These are phyloP conservation scores for Hirundo rustica DNA, from an alignment of 2,797 vertebrate genomes.

Conservation along the genomic window DNA sequence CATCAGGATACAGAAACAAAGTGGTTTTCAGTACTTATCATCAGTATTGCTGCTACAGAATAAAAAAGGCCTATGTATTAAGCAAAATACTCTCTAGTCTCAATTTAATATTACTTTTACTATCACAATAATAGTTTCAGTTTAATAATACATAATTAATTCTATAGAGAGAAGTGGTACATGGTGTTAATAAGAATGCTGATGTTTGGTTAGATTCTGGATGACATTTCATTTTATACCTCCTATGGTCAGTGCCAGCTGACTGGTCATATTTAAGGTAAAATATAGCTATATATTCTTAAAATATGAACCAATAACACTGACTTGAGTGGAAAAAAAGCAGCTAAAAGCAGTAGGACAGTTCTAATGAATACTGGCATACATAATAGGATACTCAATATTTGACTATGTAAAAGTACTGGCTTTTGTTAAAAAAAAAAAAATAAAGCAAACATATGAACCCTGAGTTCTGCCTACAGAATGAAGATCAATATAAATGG, in stretches of 20 bases:
- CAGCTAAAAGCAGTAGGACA: background rate
- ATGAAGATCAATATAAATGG: background rate
- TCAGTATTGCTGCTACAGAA: background rate
- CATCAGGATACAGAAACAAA: background rate
- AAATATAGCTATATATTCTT: background rate
- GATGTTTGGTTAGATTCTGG: background rate
- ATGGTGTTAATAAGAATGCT: background rate
- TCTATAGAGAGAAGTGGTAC: background rate
- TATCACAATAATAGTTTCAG: background rate
- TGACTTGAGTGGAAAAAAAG: background rate
- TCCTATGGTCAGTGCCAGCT: background rate
- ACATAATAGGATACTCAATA: background rate
- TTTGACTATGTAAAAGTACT: background rate
- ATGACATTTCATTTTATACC: background rate
- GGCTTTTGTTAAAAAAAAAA: background rate
- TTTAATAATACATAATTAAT: background rate
- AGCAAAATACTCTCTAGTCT: background rate
- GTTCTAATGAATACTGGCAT: background rate
- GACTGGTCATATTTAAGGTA: background rate
- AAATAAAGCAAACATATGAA: background rate
- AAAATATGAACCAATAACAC: background rate
- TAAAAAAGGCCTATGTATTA: background rate
- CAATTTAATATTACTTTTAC: background rate
- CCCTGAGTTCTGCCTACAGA: background rate
- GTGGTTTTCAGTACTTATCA: background rate